A percentile compares a stretch with the other conserved stretches of the same genome.
Conservation (phyloP, 1,140 invertebrate genomes). For the Drosophila chauvacae region DNA sequence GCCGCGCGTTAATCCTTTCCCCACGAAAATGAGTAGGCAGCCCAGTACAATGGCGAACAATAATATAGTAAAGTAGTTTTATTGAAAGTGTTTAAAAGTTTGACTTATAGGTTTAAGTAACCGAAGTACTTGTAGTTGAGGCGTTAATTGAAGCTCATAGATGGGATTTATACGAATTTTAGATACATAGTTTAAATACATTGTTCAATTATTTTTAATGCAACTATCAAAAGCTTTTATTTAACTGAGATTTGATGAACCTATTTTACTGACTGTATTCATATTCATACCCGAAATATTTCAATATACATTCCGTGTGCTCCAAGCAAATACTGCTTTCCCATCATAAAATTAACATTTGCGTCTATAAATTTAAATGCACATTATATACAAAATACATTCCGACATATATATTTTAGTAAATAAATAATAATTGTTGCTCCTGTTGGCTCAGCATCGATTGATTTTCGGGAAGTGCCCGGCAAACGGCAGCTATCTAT, state of each 20-base stretch:
- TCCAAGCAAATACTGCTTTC: slow-evolving; percentile 12
- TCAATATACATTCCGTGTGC: slow-evolving; percentile 18
- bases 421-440: slow-evolving; percentile 54
- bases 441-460: slow-evolving; percentile 17
- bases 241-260: neutral
- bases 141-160: neutral
- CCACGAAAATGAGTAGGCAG: slow-evolving; percentile 33
- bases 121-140: too few species aligned
- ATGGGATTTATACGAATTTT: neutral
- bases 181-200: too few species aligned
- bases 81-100: neutral
- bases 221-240: too few species aligned
- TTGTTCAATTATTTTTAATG: neutral
- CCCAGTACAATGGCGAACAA: neutral
- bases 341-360: slow-evolving; percentile 77
- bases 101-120: neutral
- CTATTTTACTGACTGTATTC: neutral
- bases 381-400: neutral
- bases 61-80: neutral
- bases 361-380: slow-evolving; percentile 29
- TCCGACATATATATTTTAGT: slow-evolving; percentile 2
- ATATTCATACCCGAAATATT: neutral
- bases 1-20: slow-evolving; percentile 45
- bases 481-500: slow-evolving; percentile 32
- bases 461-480: slow-evolving; percentile 24